Evolutionary conservation across 2,797 vertebrate species (phyloP).

Genomic region (Lepilemur septentrionalis): DNA sequence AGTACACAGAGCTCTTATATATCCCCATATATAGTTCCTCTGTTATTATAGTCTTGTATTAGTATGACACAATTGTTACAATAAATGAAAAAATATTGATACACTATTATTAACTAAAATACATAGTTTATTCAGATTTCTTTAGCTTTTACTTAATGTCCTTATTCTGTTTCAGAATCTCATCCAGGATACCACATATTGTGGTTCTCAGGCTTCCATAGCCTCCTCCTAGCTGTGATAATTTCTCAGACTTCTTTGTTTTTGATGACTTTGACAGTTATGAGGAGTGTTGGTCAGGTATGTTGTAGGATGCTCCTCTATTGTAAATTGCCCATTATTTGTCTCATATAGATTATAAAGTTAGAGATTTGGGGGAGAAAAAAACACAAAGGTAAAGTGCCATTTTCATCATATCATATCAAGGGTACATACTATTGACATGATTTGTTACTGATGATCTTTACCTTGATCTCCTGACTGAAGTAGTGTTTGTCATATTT

Average conservation of each 20-base stretch:
- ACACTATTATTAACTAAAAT: background rate
- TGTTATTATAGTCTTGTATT: background rate
- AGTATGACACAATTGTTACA: background rate
- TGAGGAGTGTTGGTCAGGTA: background rate
- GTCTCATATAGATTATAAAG: background rate
- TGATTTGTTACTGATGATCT: background rate
- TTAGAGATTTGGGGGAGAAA: background rate
- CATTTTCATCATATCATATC: background rate
- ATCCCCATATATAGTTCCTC: background rate
- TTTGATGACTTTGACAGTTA: background rate
- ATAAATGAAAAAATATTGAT: background rate
- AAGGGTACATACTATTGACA: background rate
- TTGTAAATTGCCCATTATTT: background rate
- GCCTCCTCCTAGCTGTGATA: background rate
- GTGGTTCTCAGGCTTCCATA: background rate
- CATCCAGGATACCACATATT: background rate
- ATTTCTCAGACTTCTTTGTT: background rate
- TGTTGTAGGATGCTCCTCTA: background rate
- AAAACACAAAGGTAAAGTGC: background rate
- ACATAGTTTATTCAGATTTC: background rate
- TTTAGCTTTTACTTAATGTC: background rate
- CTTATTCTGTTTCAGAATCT: background rate
- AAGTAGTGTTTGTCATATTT: background rate
- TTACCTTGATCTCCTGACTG: background rate
- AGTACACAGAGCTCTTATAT: background rate